Evolutionary conservation across 2,888 invertebrate species (phyloP), one percentile per base, ranked within the genome.

Genomic region (Rhagium mordax): DNA sequence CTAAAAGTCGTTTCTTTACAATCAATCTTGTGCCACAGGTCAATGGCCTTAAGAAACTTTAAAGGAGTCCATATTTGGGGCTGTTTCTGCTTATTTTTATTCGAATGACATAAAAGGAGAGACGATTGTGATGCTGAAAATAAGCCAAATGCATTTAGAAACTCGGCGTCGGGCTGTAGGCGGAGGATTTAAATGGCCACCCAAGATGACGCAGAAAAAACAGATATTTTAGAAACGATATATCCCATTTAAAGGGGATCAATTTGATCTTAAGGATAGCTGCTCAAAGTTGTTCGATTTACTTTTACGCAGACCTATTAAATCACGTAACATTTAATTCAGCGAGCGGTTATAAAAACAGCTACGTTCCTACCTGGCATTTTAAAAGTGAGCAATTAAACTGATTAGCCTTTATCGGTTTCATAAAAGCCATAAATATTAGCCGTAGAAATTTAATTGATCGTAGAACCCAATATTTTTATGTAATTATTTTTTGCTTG

Each of bases 1-100:
- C 77, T 77, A 75, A 77, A 72, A 75, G 71, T 67, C 57, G 41
- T 72, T 71, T 75, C 70, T 73, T 71, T 71, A 68, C 66, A n/a
- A 71, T 51, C 16, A 51, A 51, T 51, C 41, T 61, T 60, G 47
- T 47, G 47, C 13, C 21, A 61, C 24, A 47, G 61, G 61, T 61
- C 61, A 47, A 61, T 47, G 61, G 47, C 2, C 61, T 21, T 41
- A 41, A 47, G 41, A 47, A 47, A 61, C 61, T 61, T 29, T 33
- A 20, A 57, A 57, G 2, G 59, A 18, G 15, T 59, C 61, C 61
- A 21, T 61, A 61, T 61, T 61, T 61, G 61, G 61, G 61, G 47
- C 21, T 61, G 61, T 61, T 61, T 61, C 20, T 61, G 15, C 15
- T 5, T 21, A 47, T 61, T 61, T 47, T 47, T 61, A 16, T 20